These are phyloP conservation scores for Philopotamus ludificatus DNA, from an alignment of 1,140 invertebrate genomes.

Conservation along the genomic window DNA sequence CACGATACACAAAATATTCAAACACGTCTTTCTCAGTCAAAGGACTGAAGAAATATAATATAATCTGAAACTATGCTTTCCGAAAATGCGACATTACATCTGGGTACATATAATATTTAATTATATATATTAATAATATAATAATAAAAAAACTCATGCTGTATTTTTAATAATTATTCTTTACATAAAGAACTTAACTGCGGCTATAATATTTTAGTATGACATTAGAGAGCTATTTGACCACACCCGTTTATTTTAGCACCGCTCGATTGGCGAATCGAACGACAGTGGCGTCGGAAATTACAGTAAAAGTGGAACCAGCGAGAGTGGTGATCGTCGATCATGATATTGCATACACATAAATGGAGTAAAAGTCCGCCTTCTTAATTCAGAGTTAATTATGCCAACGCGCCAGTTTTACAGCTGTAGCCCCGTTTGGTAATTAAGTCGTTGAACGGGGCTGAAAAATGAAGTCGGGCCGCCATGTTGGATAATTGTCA, in stretches of 20 bases:
- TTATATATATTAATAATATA: too few species aligned
- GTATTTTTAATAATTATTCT: neutral
- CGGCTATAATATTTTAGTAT: slow-evolving; percentile 18
- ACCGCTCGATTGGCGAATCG: slow-evolving; percentile 23
- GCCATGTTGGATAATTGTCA: neutral
- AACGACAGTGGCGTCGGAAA: slow-evolving; percentile 4
- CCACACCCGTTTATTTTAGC: slow-evolving; percentile 27
- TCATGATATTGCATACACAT: too few species aligned
- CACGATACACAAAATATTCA: too few species aligned
- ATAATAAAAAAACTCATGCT: too few species aligned
- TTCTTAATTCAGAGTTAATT: too few species aligned
- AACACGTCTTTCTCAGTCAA: too few species aligned
- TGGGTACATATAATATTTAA: too few species aligned
- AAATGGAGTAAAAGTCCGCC: too few species aligned
- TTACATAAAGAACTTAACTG: slow-evolving; percentile 15
- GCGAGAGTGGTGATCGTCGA: neutral
- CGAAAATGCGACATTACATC: too few species aligned
- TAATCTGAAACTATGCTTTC: too few species aligned
- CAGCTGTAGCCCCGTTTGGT: neutral
- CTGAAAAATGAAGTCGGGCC: too few species aligned
- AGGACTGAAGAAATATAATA: too few species aligned
- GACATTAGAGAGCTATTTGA: slow-evolving; percentile 27
- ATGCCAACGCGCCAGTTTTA: neutral
- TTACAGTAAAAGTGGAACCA: neutral
- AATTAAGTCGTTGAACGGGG: neutral